phyloP scores from a whole-genome alignment of 2,888 invertebrate genomes.

The Dasypolia templi region DNA sequence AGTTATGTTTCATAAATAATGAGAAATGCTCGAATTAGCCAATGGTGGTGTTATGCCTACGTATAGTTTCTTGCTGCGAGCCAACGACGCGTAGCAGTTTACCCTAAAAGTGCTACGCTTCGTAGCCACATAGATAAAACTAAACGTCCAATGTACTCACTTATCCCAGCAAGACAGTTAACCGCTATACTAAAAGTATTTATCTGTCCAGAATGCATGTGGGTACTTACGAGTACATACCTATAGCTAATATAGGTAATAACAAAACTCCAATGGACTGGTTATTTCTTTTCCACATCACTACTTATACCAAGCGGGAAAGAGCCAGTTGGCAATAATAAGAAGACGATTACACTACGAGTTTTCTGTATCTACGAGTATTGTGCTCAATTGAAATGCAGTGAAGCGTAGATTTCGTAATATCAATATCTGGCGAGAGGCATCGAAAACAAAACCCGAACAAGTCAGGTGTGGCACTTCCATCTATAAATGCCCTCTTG shows the following conservation, averaged over 20 bases:
- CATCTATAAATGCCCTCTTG: slow-evolving; percentile 73
- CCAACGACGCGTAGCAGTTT: slow-evolving; percentile 4
- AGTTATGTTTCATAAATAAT: neutral
- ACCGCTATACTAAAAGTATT: neutral
- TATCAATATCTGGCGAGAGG: slow-evolving; percentile 84
- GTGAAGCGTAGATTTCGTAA: slow-evolving; percentile 78
- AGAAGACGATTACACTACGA: slow-evolving; percentile 73
- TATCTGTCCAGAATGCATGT: neutral
- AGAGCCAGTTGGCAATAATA: slow-evolving; percentile 61
- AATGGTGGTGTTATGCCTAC: neutral
- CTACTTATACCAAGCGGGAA: slow-evolving; percentile 37
- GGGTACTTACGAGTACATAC: no score
- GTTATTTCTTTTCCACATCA: slow-evolving; percentile 52
- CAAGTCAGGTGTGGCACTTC: slow-evolving; percentile 86
- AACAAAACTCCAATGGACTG: slow-evolving; percentile 30
- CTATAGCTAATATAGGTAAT: neutral
- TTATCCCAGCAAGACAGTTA: neutral
- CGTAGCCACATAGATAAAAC: neutral
- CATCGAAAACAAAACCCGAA: slow-evolving; percentile 82
- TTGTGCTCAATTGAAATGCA: slow-evolving; percentile 80
- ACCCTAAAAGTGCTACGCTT: slow-evolving; percentile 1
- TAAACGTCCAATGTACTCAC: neutral
- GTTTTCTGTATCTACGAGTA: slow-evolving; percentile 71
- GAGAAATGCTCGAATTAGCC: neutral
- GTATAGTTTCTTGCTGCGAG: neutral